A percentile compares a stretch with the other conserved stretches of the same genome.
Evolutionary conservation across 2,888 invertebrate genomes (phyloP).

Genomic region (Anaspis maculata): DNA sequence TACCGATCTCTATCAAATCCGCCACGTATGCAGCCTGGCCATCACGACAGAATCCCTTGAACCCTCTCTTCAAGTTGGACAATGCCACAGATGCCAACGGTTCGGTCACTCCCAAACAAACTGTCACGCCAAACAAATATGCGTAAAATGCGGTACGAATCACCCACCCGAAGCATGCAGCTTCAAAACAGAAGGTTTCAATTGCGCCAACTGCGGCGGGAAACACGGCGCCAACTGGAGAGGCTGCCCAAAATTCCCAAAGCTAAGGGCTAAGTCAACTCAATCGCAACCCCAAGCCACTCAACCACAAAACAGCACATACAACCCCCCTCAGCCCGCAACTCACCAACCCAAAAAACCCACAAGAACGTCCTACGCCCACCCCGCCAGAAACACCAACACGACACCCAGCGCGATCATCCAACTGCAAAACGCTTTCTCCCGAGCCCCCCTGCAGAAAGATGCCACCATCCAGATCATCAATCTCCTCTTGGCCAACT

Average conservation of each 20-base stretch:
- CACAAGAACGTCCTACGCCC: too few species aligned
- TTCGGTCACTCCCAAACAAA: not conserved
- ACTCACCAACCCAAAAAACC: too few species aligned
- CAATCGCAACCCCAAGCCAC: not conserved
- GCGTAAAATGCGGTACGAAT: not conserved
- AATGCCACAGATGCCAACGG: not conserved
- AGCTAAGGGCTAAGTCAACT: not conserved
- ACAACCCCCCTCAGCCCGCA: too few species aligned
- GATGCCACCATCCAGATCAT: not conserved
- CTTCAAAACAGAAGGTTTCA: not conserved
- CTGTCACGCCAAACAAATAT: not conserved
- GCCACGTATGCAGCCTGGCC: not conserved
- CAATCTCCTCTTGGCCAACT: too few species aligned
- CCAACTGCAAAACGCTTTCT: too few species aligned
- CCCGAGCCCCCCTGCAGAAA: too few species aligned
- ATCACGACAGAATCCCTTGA: not conserved
- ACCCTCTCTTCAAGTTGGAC: not conserved
- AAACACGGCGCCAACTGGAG: too few species aligned
- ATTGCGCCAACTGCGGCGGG: constrained; percentile 2
- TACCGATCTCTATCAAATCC: not conserved
- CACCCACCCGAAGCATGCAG: not conserved
- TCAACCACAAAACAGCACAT: too few species aligned
- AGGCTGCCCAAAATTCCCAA: not conserved
- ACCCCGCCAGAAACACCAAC: too few species aligned
- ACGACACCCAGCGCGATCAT: too few species aligned